Conservation (phyloP, 1,140 invertebrate species). For the Papilio xuthus region DNA sequence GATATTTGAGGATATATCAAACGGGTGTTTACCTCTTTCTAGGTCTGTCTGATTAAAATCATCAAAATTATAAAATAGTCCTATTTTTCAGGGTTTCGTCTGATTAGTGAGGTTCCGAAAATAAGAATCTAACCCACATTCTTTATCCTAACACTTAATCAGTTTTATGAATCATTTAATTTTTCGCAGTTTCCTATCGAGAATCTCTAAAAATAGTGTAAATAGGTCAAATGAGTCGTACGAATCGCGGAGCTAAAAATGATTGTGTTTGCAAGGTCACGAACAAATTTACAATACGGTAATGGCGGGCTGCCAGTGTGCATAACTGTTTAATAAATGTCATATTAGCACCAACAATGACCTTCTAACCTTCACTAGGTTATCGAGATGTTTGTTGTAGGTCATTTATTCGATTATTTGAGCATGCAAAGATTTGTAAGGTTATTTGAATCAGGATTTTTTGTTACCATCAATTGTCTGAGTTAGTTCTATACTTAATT, state of each 20-base stretch:
- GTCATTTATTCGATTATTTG: background rate
- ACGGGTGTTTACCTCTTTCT: no score
- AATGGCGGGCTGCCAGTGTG: conserved; percentile 27
- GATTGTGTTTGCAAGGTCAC: conserved; percentile 24
- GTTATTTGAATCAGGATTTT: background rate
- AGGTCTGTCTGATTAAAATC: no score
- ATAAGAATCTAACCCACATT: background rate
- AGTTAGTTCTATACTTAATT: background rate
- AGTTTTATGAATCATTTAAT: background rate
- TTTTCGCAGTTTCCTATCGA: conserved; percentile 2
- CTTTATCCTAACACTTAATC: background rate
- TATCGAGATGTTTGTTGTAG: background rate
- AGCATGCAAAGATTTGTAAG: background rate
- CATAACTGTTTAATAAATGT: conserved; percentile 24
- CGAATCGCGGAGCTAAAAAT: conserved; percentile 29
- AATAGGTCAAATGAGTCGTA: conserved; percentile 38
- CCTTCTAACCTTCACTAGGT: background rate
- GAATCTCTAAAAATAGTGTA: conserved; percentile 29
- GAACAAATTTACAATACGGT: conserved; percentile 36
- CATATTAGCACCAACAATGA: conserved; percentile 3
- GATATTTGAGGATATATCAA: no score
- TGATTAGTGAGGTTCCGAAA: no score
- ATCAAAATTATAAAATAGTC: no score
- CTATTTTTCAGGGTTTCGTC: no score
- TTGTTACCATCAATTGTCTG: no score